phyloP scores from a whole-genome alignment of 1,140 invertebrate genomes.

The Ctenoplectra terminalis region DNA sequence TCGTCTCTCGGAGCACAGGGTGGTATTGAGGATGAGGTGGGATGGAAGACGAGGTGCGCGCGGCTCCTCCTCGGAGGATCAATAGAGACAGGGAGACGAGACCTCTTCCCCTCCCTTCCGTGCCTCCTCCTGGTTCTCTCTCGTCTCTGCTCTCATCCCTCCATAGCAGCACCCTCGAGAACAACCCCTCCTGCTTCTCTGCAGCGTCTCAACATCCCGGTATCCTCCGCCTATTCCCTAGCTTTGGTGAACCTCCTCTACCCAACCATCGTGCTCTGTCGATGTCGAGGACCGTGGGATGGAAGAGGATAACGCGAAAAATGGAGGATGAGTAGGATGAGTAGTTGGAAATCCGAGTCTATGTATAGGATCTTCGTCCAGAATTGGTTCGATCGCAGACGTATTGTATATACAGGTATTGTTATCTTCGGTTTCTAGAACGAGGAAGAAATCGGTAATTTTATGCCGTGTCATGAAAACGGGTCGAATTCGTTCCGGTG shows the following conservation, averaged over 20 bases:
- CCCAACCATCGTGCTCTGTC: slow-evolving; percentile 3
- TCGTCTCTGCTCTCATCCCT: slow-evolving; percentile 63
- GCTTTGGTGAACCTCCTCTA: slow-evolving; percentile 40
- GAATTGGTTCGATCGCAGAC: neutral
- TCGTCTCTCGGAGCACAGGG: slow-evolving; percentile 47
- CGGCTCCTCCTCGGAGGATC: slow-evolving; percentile 81
- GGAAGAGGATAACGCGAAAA: slow-evolving; percentile 20
- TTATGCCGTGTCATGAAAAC: neutral
- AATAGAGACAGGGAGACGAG: slow-evolving; percentile 83
- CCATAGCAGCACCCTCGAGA: slow-evolving; percentile 63
- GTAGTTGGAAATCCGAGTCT: neutral
- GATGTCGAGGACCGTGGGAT: slow-evolving; percentile 18
- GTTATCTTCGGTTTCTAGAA: neutral
- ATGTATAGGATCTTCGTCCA: neutral
- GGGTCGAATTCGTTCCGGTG: neutral
- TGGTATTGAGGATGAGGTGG: slow-evolving; percentile 73
- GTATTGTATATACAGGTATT: no score
- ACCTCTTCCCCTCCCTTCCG: slow-evolving; percentile 75
- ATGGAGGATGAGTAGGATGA: slow-evolving; percentile 31
- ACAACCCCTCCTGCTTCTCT: slow-evolving; percentile 55
- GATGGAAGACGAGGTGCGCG: slow-evolving; percentile 80
- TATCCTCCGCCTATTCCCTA: slow-evolving; percentile 60
- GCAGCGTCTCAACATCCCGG: slow-evolving; percentile 64
- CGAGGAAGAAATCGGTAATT: neutral
- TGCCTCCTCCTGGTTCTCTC: slow-evolving; percentile 51